Percentiles rank a stretch among this genome's conserved stretches.
Conservation (phyloP, 1,140 invertebrate genomes). For the Pseudomyrmex concolor region DNA sequence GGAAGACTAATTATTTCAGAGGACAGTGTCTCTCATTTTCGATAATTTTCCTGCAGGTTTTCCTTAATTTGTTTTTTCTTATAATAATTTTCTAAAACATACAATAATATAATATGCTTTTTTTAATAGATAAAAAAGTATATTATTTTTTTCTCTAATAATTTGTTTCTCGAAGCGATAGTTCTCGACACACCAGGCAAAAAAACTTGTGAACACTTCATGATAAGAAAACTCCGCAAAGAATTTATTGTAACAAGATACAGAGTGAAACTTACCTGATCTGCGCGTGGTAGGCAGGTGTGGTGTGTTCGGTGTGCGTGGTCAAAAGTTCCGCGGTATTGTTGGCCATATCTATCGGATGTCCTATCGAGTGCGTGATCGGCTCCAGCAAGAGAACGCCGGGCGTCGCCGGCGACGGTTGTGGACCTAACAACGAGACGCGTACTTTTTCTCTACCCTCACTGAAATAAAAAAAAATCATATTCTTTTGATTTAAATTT, state of each 20-base stretch:
- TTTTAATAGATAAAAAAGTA: no score
- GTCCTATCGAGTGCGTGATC: constrained; percentile 74
- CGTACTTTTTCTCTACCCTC: constrained; percentile 84
- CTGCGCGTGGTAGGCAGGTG: constrained; percentile 83
- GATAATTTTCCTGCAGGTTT: background rate
- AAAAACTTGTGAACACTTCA: no score
- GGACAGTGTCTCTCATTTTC: constrained; percentile 69
- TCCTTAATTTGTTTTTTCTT: background rate
- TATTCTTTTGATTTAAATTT: background rate
- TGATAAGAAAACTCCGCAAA: background rate
- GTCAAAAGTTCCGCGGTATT: constrained; percentile 82
- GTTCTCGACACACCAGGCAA: no score
- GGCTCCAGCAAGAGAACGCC: constrained; percentile 83
- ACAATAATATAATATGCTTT: no score
- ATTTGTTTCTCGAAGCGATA: background rate
- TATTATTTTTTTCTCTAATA: background rate
- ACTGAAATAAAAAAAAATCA: constrained; percentile 72
- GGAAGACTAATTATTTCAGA: constrained; percentile 69
- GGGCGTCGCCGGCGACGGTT: constrained; percentile 82
- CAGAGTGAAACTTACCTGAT: constrained; percentile 76
- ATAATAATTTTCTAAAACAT: background rate
- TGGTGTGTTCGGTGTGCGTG: constrained; percentile 83
- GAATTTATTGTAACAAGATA: background rate
- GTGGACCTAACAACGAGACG: constrained; percentile 82
- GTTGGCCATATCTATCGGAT: constrained; percentile 76